phyloP scores from a whole-genome alignment of 2,888 invertebrate species.

The Cacoxenus indagator region DNA sequence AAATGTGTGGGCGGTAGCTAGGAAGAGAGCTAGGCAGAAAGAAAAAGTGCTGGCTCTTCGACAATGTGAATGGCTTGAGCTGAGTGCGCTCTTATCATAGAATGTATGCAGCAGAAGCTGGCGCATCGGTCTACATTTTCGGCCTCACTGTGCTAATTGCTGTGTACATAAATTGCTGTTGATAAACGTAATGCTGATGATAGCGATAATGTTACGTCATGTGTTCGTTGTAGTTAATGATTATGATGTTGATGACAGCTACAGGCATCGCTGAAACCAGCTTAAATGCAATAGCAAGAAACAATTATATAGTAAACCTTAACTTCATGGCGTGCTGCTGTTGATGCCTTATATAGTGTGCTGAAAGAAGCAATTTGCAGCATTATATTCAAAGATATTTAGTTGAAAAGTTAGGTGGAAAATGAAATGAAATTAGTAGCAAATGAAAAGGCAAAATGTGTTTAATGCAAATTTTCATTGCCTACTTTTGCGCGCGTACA shows the following conservation, averaged over 20 bases:
- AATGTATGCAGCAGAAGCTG: neutral
- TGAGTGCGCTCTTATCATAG: neutral
- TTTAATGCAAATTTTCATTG: no score
- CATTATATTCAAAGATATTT: no score
- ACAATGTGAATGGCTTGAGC: no score
- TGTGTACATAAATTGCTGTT: neutral
- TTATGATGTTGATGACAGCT: constrained; percentile 7
- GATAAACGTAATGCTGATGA: neutral
- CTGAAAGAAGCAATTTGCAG: no score
- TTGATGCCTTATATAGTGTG: neutral
- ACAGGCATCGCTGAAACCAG: neutral
- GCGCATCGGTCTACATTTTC: neutral
- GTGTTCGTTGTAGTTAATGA: neutral
- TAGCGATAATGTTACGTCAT: neutral
- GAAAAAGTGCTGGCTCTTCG: no score
- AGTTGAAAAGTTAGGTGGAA: no score
- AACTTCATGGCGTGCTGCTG: no score
- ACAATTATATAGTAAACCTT: neutral
- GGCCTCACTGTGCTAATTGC: neutral
- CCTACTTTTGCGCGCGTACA: no score
- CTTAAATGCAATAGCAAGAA: neutral
- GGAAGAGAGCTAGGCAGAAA: neutral
- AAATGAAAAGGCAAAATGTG: no score
- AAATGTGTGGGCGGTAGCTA: neutral
- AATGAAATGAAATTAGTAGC: no score